These are phyloP conservation scores for Oopsacas minuta DNA, from an alignment of 37 sponge, comb jelly and placozoan species.

Conservation along the genomic window DNA sequence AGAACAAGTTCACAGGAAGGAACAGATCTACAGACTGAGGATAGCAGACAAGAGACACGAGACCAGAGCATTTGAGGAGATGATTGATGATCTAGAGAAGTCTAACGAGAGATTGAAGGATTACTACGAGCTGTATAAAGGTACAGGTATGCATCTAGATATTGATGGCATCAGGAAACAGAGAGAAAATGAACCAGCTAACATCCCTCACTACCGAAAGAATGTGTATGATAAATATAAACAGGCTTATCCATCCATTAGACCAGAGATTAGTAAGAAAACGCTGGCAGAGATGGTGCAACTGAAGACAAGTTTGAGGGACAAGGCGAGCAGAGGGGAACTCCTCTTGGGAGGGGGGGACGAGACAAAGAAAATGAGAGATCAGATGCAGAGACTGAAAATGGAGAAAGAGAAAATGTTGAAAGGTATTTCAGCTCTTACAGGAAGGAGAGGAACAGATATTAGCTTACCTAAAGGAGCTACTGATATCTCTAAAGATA, in stretches of 20 bases:
- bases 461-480: background rate
- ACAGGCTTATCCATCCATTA: background rate
- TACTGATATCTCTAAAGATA: background rate
- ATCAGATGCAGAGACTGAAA: background rate
- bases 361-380: background rate
- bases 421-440: background rate
- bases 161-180: background rate
- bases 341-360: background rate
- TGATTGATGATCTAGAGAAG: background rate
- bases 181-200: background rate
- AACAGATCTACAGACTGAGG: background rate
- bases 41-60: background rate
- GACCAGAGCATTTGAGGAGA: background rate
- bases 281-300: background rate
- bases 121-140: background rate
- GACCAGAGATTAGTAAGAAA: background rate
- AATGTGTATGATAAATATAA: background rate
- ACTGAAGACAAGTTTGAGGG: background rate
- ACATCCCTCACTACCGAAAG: background rate
- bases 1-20: constrained; percentile 5
- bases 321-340: background rate
- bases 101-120: background rate
- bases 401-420: background rate
- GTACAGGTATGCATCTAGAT: background rate
- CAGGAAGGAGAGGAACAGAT: background rate